Base-by-base conservation (phyloP, 2,888 invertebrate species). In the Apodemia duryi region DNA sequence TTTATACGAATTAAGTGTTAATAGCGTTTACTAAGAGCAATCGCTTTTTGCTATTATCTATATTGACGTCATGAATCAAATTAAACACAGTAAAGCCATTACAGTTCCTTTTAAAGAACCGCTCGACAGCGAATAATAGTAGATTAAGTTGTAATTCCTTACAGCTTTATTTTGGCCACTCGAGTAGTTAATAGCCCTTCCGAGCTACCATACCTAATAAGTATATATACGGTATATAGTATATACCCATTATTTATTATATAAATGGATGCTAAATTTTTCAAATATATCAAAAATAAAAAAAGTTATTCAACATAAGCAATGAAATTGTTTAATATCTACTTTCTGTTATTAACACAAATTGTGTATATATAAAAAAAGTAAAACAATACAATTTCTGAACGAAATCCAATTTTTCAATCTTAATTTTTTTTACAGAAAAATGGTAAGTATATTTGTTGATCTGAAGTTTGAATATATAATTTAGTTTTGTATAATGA, bases 1-100 rank as follows among this genome's bases (percentile, higher is more conserved):
- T 46, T 46, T 13, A 46, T 6, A 46, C 13, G 6, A 46, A 46
- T 13, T 46, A 13, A 46, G 51, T 51, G 21, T 51, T 51, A 21
- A 51, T 51, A 51, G 6, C 21, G 51, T 7, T 46, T 21, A 51
- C 51, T 21, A 51, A 21, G n/a, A 21, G 51, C 51, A 6, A 51
- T 51, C 21, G 51, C 51, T 51, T 7, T 51, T 6, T 13, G 57
- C 32, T 57, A 57, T 57, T 57, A 57, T 32, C 11, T 32, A 29
- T 32, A 29, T 32, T 32, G 13, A 57, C 57, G 29, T 32, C 11
- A 32, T 57, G 54, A 57, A 57, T 57, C 32, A 57, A 57, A 57
- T 57, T 57, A 57, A 32, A 57, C 28, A 57, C 54, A 57, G 32
- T 57, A 57, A 32, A 57, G 54, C 32, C 11, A 57, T 57, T 57